These are phyloP conservation scores for Diorhabda carinulata DNA, from an alignment of 1,140 invertebrate species.

Conservation along the genomic window DNA sequence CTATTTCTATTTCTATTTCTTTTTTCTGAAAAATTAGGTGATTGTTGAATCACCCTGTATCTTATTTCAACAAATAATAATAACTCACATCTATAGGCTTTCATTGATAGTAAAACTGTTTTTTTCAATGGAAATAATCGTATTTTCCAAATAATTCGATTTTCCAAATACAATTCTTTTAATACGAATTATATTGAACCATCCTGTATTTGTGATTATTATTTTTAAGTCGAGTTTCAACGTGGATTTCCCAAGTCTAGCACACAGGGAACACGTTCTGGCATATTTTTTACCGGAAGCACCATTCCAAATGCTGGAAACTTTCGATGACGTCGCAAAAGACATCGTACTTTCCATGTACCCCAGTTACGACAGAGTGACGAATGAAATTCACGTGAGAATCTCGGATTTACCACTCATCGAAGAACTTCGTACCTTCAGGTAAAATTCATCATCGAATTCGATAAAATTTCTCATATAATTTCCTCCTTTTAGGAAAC, in stretches of 20 bases:
- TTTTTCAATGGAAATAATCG: background rate
- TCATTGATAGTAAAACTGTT: too few species aligned
- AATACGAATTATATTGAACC: too few species aligned
- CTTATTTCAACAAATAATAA: too few species aligned
- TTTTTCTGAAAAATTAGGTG: too few species aligned
- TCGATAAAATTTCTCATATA: background rate
- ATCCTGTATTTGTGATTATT: background rate
- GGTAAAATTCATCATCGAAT: slow-evolving; percentile 49
- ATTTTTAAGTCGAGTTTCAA: slow-evolving; percentile 75
- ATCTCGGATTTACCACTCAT: slow-evolving; percentile 93
- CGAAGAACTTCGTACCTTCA: slow-evolving; percentile 92
- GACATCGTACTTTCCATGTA: slow-evolving; percentile 93
- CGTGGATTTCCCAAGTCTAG: slow-evolving; percentile 89
- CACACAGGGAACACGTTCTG: slow-evolving; percentile 84
- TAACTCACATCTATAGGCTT: too few species aligned
- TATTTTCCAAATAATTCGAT: background rate
- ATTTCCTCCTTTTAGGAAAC: slow-evolving; percentile 64
- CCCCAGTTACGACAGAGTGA: slow-evolving; percentile 93
- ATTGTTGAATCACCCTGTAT: too few species aligned
- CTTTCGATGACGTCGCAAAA: slow-evolving; percentile 94
- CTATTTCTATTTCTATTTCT: too few species aligned
- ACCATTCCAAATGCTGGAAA: slow-evolving; percentile 91
- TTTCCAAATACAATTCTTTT: too few species aligned
- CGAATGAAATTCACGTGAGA: slow-evolving; percentile 87
- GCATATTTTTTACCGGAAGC: slow-evolving; percentile 97